Conservation (phyloP, 2,888 invertebrate genomes). For the Drosophila ochracea region DNA sequence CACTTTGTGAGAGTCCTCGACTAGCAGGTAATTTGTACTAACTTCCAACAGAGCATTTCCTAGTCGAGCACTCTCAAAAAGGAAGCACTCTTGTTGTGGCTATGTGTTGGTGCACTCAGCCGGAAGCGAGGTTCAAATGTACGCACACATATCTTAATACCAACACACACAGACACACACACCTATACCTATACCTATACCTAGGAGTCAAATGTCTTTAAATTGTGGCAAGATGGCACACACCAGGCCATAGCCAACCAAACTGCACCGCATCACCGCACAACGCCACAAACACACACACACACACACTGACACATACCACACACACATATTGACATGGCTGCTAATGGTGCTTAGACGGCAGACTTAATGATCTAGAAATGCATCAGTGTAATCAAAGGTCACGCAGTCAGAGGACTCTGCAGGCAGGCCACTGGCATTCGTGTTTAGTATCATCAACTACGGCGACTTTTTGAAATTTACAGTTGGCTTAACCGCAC, state of each 20-base stretch:
- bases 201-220: conserved; percentile 47
- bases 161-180: background rate
- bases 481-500: conserved; percentile 57
- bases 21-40: too few relatives aligned
- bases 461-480: conserved; percentile 30
- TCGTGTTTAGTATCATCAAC: background rate
- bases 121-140: conserved; percentile 66
- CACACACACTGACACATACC: background rate
- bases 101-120: conserved; percentile 61
- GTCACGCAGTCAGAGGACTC: conserved; percentile 40
- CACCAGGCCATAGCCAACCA: background rate
- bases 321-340: conserved; percentile 31
- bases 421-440: background rate
- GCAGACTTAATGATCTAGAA: conserved; percentile 77
- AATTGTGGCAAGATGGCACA: conserved; percentile 45
- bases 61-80: background rate
- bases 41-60: background rate
- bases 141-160: conserved; percentile 16
- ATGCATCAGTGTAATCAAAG: conserved; percentile 78
- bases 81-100: conserved; percentile 27
- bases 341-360: conserved; percentile 71
- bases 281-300: conserved; percentile 8
- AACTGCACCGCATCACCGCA: conserved; percentile 3
- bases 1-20: background rate
- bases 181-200: conserved; percentile 13